A percentile compares a stretch with the other conserved stretches of the same genome.
Evolutionary conservation across 2,888 invertebrate genomes (phyloP).

Genomic region (Fragum fragum): DNA sequence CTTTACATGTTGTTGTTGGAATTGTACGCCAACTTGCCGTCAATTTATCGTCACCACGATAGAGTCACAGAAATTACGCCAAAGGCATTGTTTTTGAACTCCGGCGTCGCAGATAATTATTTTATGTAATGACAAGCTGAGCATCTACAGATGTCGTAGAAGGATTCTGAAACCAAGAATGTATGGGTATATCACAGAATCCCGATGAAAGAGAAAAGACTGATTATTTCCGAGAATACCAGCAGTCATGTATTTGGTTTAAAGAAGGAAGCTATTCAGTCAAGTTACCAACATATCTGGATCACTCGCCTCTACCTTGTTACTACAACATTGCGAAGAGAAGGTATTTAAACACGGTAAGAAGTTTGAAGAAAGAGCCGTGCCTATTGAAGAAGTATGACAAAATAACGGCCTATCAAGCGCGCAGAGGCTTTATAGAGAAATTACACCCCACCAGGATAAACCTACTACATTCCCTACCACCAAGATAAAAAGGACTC

Average conservation of each 20-base stretch:
- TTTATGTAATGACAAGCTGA: too few species aligned
- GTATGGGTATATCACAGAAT: too few species aligned
- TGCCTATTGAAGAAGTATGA: constrained; percentile 31
- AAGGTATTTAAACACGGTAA: constrained; percentile 18
- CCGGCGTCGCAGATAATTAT: too few species aligned
- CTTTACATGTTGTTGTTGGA: too few species aligned
- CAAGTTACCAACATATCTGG: constrained; percentile 43
- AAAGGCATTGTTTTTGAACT: too few species aligned
- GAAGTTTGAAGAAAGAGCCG: constrained; percentile 26
- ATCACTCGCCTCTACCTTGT: constrained; percentile 41
- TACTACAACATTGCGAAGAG: constrained; percentile 17
- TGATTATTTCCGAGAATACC: background rate
- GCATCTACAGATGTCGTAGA: too few species aligned
- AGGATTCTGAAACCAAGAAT: too few species aligned
- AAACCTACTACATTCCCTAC: constrained; percentile 29
- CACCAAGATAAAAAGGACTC: constrained; percentile 49
- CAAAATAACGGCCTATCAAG: constrained; percentile 34
- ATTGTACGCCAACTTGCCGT: too few species aligned
- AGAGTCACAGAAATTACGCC: too few species aligned
- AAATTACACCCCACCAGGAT: background rate
- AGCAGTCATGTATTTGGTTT: background rate
- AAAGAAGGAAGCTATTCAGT: constrained; percentile 21
- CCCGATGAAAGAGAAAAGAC: too few species aligned
- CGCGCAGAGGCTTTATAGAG: constrained; percentile 34
- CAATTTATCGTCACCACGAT: too few species aligned